phyloP scores from a whole-genome alignment of 2,113 vertebrate species.

The Oryzias curvinotus region DNA sequence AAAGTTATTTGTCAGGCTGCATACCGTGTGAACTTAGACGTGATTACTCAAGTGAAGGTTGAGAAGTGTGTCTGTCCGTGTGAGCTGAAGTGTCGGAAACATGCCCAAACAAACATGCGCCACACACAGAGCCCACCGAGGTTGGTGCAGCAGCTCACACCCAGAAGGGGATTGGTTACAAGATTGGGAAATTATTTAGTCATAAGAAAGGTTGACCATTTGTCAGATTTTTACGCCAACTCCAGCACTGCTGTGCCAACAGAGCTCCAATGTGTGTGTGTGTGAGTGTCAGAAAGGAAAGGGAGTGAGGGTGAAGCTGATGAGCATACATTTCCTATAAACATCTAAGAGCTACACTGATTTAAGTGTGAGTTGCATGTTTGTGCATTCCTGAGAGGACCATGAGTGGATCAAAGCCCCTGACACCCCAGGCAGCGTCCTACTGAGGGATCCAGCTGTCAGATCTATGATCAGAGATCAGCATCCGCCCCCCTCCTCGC shows the following conservation, averaged over 20 bases:
- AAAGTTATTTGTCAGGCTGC: slow-evolving; percentile 30
- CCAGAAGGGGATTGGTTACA: slow-evolving; percentile 57
- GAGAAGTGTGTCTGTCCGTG: slow-evolving; percentile 2
- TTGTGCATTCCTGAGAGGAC: slow-evolving; percentile 60
- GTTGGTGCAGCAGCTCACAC: slow-evolving; percentile 42
- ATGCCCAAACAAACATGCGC: slow-evolving; percentile 66
- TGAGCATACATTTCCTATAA: slow-evolving; percentile 29
- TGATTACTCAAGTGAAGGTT: slow-evolving; percentile 27
- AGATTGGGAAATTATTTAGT: slow-evolving; percentile 70
- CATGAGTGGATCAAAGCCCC: slow-evolving; percentile 66
- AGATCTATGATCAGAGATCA: slow-evolving; percentile 69
- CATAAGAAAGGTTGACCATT: slow-evolving; percentile 64
- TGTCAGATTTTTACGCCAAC: slow-evolving; percentile 48
- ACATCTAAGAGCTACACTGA: not conserved
- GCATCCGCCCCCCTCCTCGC: slow-evolving; percentile 43
- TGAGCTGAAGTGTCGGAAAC: slow-evolving; percentile 36
- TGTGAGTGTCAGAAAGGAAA: not conserved
- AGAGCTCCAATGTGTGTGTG: slow-evolving; percentile 17
- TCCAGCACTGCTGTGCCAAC: slow-evolving; percentile 45
- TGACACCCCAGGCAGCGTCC: slow-evolving; percentile 62
- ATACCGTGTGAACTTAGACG: slow-evolving; percentile 25
- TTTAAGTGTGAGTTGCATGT: slow-evolving; percentile 14
- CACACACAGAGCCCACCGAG: slow-evolving; percentile 57
- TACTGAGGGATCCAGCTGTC: slow-evolving; percentile 65
- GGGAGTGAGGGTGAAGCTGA: slow-evolving; percentile 23